Evolutionary conservation across 2,113 vertebrate species (phyloP).

Genomic region (Sarotherodon lohbergeri): DNA sequence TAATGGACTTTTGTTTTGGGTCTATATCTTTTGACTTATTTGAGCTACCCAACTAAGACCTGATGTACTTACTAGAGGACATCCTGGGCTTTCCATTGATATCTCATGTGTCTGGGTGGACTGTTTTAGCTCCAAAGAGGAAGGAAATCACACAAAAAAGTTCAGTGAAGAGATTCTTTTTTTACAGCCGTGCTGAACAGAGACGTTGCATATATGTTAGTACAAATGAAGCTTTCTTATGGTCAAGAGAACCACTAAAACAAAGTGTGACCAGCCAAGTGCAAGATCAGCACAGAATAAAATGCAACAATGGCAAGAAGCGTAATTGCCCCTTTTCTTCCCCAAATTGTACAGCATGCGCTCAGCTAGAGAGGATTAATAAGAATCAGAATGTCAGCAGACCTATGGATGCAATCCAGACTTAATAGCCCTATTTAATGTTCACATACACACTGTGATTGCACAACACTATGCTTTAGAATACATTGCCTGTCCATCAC

Average conservation of each 20-base stretch:
- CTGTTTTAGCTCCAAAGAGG: background rate
- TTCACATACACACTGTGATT: background rate
- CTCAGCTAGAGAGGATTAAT: background rate
- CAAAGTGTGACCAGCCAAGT: background rate
- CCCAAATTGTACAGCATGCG: background rate
- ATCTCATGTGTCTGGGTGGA: background rate
- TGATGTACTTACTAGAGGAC: background rate
- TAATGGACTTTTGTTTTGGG: fast-evolving
- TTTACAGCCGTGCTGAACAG: background rate
- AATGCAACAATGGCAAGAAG: background rate
- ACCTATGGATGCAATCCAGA: background rate
- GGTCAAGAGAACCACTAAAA: background rate
- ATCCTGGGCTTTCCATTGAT: background rate
- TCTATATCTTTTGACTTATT: background rate
- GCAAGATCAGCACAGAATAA: background rate
- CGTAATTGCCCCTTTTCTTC: background rate
- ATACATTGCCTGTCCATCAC: background rate
- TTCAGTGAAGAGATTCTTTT: background rate
- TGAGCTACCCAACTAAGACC: background rate
- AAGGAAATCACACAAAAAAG: background rate
- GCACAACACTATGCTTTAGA: background rate
- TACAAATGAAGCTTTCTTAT: background rate
- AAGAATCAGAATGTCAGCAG: background rate
- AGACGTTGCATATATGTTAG: background rate
- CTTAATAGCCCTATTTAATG: background rate